phyloP scores from a whole-genome alignment of 30 jellyfish, hydroid and myxozoan species.

The Rhopilema esculentum region DNA sequence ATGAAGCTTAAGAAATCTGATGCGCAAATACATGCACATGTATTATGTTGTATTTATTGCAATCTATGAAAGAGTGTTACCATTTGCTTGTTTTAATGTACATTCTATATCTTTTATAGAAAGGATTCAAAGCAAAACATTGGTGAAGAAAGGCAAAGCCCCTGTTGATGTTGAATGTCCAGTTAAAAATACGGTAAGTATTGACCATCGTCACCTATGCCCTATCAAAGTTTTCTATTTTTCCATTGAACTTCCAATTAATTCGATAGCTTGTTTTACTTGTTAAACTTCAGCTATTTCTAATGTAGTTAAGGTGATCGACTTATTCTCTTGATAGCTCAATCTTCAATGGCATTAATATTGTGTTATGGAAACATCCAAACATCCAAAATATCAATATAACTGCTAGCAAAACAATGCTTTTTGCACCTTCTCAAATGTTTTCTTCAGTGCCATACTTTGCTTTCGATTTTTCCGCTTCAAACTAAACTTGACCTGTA shows the following conservation, averaged over 20 bases:
- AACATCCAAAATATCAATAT: no score
- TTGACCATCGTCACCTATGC: neutral
- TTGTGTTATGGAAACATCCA: neutral
- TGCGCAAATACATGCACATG: no score
- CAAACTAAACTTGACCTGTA: no score
- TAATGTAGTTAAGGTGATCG: neutral
- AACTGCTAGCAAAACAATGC: no score
- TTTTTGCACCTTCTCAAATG: neutral
- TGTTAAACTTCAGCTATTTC: no score
- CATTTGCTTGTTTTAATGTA: neutral
- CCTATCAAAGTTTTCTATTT: neutral
- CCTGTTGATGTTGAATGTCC: constrained; percentile 93
- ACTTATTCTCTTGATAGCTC: neutral
- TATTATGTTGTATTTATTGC: neutral
- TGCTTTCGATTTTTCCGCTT: no score
- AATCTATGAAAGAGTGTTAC: neutral
- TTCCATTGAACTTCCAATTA: no score
- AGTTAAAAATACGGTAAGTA: constrained; percentile 59
- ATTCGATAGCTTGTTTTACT: no score
- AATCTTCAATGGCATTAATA: neutral
- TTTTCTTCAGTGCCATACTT: neutral
- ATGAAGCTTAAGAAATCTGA: no score
- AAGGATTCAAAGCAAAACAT: constrained; percentile 41
- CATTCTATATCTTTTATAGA: neutral
- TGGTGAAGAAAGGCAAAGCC: constrained; percentile 81